These are phyloP conservation scores for Petrolisthes manimaculis DNA, from an alignment of 2,888 invertebrate genomes.

Conservation along the genomic window DNA sequence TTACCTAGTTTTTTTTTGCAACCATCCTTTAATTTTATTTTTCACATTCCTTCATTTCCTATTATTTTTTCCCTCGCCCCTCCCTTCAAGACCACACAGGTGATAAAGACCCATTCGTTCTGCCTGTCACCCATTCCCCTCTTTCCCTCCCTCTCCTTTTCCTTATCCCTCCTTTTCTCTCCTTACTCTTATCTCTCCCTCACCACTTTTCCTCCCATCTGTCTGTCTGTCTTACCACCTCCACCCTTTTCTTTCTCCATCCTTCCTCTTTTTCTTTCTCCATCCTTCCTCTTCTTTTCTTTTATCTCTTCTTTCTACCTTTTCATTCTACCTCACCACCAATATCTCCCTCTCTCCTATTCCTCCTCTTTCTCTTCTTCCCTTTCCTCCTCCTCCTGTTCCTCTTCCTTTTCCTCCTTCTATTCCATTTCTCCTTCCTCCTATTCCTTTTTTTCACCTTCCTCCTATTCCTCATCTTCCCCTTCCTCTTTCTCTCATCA, in stretches of 20 bases:
- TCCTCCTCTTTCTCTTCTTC: not conserved
- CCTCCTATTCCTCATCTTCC: not conserved
- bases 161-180: not conserved
- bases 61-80: not conserved
- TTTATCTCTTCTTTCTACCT: not conserved
- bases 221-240: not conserved
- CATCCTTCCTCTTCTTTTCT: not conserved
- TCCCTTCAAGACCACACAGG: too few species aligned
- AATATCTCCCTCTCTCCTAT: not conserved
- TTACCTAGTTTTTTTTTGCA: not conserved
- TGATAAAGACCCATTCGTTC: too few species aligned
- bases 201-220: not conserved
- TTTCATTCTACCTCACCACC: not conserved
- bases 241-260: not conserved
- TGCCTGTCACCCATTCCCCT: not conserved
- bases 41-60: not conserved
- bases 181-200: not conserved
- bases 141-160: not conserved
- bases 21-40: not conserved
- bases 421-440: not conserved
- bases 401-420: constrained; percentile 8
- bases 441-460: not conserved
- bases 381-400: not conserved
- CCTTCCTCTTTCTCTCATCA: not conserved
- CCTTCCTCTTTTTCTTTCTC: not conserved